These are phyloP conservation scores for Morinoia aosen DNA, from an alignment of 2,888 invertebrate genomes.

Conservation along the genomic window DNA sequence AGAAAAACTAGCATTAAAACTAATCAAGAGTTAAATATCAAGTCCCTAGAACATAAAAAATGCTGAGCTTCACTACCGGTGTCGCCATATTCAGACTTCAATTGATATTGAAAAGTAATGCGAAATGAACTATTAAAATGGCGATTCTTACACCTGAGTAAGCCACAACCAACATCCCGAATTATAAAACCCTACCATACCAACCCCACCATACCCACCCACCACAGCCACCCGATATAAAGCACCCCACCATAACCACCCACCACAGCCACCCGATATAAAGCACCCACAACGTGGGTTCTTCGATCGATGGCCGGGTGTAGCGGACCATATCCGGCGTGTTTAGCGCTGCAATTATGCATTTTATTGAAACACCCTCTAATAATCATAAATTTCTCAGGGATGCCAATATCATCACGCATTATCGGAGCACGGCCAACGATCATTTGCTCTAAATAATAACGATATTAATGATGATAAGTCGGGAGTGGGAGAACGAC, in stretches of 20 bases:
- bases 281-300: neutral
- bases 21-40: neutral
- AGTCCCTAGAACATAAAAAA: neutral
- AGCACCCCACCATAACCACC: neutral
- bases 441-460: neutral
- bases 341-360: slow-evolving; percentile 12
- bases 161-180: neutral
- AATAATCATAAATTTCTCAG: slow-evolving; percentile 2
- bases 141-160: neutral
- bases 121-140: neutral
- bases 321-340: neutral
- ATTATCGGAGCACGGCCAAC: neutral
- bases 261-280: neutral
- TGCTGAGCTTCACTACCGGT: neutral
- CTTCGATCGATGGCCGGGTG: slow-evolving; percentile 1
- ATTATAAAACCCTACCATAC: neutral
- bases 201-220: neutral
- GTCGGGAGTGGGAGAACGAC: neutral
- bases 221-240: neutral
- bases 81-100: neutral
- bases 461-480: neutral
- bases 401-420: slow-evolving; percentile 17
- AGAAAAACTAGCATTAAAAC: no score
- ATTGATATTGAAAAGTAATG: neutral
- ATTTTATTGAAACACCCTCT: slow-evolving; percentile 17